These are phyloP conservation scores for Asbolus verrucosus DNA, from an alignment of 1,140 invertebrate genomes.

Conservation along the genomic window DNA sequence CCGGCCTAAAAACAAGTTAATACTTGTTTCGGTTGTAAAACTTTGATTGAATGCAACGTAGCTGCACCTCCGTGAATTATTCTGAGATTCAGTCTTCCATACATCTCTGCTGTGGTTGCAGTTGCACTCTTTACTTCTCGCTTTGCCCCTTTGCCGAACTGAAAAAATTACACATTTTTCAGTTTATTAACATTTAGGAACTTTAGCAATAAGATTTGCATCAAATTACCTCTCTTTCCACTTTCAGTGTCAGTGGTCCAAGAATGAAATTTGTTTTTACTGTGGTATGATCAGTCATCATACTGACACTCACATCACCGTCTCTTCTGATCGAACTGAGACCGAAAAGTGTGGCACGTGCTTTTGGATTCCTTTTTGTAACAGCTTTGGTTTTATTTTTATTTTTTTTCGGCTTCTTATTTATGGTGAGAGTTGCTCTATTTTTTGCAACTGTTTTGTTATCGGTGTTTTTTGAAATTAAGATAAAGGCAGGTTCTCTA, in stretches of 20 bases:
- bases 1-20: conserved; percentile 37
- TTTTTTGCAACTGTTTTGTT: conserved; percentile 47
- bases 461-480: conserved; percentile 60
- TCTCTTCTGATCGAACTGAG: conserved; percentile 79
- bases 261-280: conserved; percentile 84
- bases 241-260: conserved; percentile 81
- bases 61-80: conserved; percentile 82
- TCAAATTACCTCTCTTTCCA: conserved; percentile 84
- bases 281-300: conserved; percentile 82
- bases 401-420: conserved; percentile 67
- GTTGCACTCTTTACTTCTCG: conserved; percentile 84
- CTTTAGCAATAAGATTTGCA: too few relatives aligned
- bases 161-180: too few relatives aligned
- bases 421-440: conserved; percentile 60
- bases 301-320: conserved; percentile 82
- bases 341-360: conserved; percentile 83
- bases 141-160: conserved; percentile 81
- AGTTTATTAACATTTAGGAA: background rate
- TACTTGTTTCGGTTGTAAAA: conserved; percentile 88
- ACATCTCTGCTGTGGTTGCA: conserved; percentile 86
- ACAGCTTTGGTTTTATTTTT: conserved; percentile 66
- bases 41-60: conserved; percentile 83
- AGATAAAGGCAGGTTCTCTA: conserved; percentile 59
- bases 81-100: conserved; percentile 80
- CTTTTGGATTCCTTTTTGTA: conserved; percentile 70